A percentile compares a stretch with the other conserved stretches of the same genome.
phyloP scores from a whole-genome alignment of 2,113 vertebrate genomes.

The Fulica atra region DNA sequence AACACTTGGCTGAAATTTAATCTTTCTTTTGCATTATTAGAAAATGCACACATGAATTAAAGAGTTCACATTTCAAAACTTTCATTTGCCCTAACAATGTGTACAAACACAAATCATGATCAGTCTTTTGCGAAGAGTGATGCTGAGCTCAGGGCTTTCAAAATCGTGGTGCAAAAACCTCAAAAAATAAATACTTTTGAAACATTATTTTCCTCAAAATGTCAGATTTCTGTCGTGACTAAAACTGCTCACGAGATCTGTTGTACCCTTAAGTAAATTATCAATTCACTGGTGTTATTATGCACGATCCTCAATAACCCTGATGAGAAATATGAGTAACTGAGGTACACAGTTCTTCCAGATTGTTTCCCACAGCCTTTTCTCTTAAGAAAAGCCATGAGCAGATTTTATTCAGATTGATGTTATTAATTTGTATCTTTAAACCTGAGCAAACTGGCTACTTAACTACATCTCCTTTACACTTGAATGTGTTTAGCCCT shows the following conservation, averaged over 20 bases:
- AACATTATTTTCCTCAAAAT: constrained; percentile 8
- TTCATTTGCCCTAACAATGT: not conserved
- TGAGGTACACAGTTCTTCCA: constrained; percentile 83
- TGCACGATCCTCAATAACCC: constrained; percentile 46
- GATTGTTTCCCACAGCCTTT: constrained; percentile 85
- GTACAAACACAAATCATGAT: not conserved
- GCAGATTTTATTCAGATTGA: constrained; percentile 79
- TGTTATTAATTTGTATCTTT: not conserved
- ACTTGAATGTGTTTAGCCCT: not conserved
- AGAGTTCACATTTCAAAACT: not conserved
- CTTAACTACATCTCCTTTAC: not conserved
- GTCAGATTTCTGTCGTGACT: constrained; percentile 53
- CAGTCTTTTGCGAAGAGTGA: not conserved
- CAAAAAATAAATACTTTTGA: too few species aligned
- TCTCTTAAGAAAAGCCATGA: constrained; percentile 83
- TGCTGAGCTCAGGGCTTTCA: not conserved
- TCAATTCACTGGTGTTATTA: constrained; percentile 74
- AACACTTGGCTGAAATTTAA: not conserved
- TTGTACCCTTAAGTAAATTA: constrained; percentile 69
- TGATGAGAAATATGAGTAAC: constrained; percentile 36
- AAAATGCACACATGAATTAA: too few species aligned
- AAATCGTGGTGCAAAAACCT: too few species aligned
- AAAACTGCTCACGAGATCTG: constrained; percentile 64
- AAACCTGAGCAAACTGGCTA: not conserved
- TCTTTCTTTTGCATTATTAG: too few species aligned